Conservation (phyloP, 2,888 invertebrate species). For the Chrysotoxum bicinctum region DNA sequence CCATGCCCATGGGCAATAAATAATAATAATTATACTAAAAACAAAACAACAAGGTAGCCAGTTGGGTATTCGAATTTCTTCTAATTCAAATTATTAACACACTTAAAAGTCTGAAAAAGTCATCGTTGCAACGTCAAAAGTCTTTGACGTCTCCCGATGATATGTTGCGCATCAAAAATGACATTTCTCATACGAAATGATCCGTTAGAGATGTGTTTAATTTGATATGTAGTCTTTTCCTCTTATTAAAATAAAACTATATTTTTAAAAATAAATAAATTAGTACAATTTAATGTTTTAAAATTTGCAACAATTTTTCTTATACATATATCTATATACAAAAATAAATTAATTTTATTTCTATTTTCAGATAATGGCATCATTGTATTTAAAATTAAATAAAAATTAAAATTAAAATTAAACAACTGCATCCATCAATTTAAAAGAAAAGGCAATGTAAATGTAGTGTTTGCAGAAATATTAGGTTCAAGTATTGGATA, state of each 20-base stretch:
- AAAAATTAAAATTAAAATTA: constrained; percentile 18
- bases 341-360: constrained; percentile 39
- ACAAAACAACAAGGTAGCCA: constrained; percentile 22
- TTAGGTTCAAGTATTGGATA: constrained; percentile 7
- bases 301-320: constrained; percentile 2
- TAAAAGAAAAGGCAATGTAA: neutral
- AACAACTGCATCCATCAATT: constrained; percentile 4
- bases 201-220: constrained; percentile 46
- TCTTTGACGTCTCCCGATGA: constrained; percentile 53
- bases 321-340: neutral
- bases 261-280: constrained; percentile 30
- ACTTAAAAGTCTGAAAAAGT: constrained; percentile 35
- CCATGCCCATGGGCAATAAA: constrained; percentile 3
- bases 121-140: constrained; percentile 23
- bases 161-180: constrained; percentile 55
- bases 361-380: constrained; percentile 72
- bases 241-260: neutral
- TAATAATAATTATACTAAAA: constrained; percentile 20
- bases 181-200: constrained; percentile 65
- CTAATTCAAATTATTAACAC: neutral
- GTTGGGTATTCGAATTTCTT: constrained; percentile 8
- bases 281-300: constrained; percentile 13
- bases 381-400: constrained; percentile 44
- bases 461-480: constrained; percentile 2
- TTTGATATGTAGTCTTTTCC: constrained; percentile 18